Percentiles rank a stretch among this genome's conserved stretches.
Evolutionary conservation across 2,113 vertebrate species (phyloP).

Genomic region (Oryzias woworae): DNA sequence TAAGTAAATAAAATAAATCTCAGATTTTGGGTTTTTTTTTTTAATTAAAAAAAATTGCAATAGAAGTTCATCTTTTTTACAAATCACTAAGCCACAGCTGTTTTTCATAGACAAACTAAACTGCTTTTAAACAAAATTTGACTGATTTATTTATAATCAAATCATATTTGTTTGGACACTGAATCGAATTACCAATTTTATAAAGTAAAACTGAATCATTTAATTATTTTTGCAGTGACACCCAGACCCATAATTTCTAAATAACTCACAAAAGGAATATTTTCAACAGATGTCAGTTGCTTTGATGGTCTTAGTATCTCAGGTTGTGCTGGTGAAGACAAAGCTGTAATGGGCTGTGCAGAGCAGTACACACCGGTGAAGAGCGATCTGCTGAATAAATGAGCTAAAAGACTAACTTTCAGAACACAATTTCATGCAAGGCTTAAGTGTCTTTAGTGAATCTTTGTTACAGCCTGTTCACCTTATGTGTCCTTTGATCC

Average conservation of each 20-base stretch:
- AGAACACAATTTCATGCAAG: slow-evolving; percentile 39
- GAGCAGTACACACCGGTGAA: slow-evolving; percentile 17
- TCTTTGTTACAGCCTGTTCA: slow-evolving; percentile 19
- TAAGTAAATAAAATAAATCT: no score
- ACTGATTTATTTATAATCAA: no score
- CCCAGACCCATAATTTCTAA: no score
- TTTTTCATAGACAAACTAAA: no score
- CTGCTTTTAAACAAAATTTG: no score
- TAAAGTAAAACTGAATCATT: no score
- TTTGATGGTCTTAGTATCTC: slow-evolving; percentile 8
- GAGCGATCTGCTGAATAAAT: slow-evolving; percentile 57
- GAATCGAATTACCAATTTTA: no score
- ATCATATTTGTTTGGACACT: no score
- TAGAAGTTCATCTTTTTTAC: no score
- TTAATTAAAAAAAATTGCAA: no score
- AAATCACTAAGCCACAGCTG: no score
- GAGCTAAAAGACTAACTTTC: slow-evolving; percentile 43
- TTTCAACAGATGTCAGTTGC: neutral
- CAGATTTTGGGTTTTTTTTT: no score
- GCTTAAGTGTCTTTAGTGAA: slow-evolving; percentile 25
- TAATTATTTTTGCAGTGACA: neutral
- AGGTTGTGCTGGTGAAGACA: slow-evolving; percentile 23
- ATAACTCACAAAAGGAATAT: neutral
- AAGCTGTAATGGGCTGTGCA: slow-evolving; percentile 13
- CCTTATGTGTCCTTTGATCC: slow-evolving; percentile 24